Conservation (phyloP, 2,888 invertebrate genomes). For the Candidula unifasciata region DNA sequence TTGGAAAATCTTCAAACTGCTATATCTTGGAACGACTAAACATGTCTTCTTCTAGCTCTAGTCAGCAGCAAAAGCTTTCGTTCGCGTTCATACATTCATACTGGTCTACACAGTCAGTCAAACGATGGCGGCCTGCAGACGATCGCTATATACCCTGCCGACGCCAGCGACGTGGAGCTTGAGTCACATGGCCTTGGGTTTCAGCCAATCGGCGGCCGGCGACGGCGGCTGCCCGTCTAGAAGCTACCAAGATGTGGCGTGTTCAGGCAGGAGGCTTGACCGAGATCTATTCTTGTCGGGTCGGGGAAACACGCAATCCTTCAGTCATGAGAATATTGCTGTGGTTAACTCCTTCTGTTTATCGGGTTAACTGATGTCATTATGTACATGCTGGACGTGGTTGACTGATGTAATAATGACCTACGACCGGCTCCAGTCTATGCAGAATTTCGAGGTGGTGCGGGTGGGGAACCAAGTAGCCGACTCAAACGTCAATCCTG, state of each 20-base stretch:
- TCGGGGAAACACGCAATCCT: no score
- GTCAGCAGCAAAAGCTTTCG: slow-evolving; percentile 19
- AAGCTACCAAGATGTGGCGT: slow-evolving; percentile 53
- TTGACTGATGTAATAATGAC: no score
- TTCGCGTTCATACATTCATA: slow-evolving; percentile 32
- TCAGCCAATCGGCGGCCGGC: slow-evolving; percentile 52
- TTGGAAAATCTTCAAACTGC: slow-evolving; percentile 9
- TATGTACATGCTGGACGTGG: no score
- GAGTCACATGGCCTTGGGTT: slow-evolving; percentile 54
- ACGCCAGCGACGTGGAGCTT: slow-evolving; percentile 57
- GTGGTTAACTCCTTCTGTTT: no score
- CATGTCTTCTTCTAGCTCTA: slow-evolving; percentile 38
- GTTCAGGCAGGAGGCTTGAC: slow-evolving; percentile 45
- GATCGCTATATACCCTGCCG: slow-evolving; percentile 40
- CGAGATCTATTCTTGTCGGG: not conserved
- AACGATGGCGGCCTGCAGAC: slow-evolving; percentile 41
- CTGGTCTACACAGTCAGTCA: slow-evolving; percentile 45
- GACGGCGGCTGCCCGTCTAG: not conserved
- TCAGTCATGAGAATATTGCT: no score
- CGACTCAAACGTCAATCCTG: no score
- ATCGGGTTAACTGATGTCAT: no score
- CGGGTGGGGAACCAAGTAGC: no score
- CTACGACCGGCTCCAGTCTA: no score
- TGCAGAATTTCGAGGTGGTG: no score
- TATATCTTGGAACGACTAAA: slow-evolving; percentile 35